Evolutionary conservation across 2,113 vertebrate species (phyloP), one percentile per base, ranked within the genome.

Genomic region (Oreochromis aureus): DNA sequence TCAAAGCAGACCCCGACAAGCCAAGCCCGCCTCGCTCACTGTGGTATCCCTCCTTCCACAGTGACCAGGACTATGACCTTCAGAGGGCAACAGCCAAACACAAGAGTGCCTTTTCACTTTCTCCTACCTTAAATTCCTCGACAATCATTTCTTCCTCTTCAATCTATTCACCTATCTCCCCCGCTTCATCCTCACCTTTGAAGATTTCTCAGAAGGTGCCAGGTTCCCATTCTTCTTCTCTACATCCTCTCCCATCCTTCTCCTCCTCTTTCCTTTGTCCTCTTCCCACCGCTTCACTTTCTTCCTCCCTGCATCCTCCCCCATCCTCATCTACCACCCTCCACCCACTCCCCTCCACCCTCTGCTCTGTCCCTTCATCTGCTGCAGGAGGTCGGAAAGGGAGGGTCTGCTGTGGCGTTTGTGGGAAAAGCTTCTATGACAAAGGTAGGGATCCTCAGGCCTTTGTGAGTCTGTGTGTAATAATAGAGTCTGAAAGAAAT

Each of bases 381-480:
- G 24, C 82, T 1, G 39, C 85, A n/a, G 92, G 88, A 73, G 58
- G 92, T 59, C 97, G 98, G 55, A 99, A 98, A 88, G 98, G 98
- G 51, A 96, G 98, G 69, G 98, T 99, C 80, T 97, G 97, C 95
- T 99, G 98, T 90, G 97, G 97, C 4, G 97, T 97, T 2, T 99
- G 98, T 86, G 97, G 97, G 66, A 99, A 99, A 95, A 99, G 98
- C 5, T 99, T 99, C 93, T 99, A 99, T 13, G 98, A 99, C 93
- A 99, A 98, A 96, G 98, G 98, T 95, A 59, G 2, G 76, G 22
- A 6, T 13, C 3, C 4, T 71, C 54, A 11, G 6, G 22, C 48
- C 3, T 54, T 48, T 48, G 44, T 48, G 71, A 76, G 3, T 76
- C 9, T 44, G 24, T 16, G 12, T 71, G 22, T 8, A 71, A 24